Percentiles rank a stretch among this genome's conserved stretches.
Conservation (phyloP, 2,888 invertebrate species). For the Tethea ocularis region DNA sequence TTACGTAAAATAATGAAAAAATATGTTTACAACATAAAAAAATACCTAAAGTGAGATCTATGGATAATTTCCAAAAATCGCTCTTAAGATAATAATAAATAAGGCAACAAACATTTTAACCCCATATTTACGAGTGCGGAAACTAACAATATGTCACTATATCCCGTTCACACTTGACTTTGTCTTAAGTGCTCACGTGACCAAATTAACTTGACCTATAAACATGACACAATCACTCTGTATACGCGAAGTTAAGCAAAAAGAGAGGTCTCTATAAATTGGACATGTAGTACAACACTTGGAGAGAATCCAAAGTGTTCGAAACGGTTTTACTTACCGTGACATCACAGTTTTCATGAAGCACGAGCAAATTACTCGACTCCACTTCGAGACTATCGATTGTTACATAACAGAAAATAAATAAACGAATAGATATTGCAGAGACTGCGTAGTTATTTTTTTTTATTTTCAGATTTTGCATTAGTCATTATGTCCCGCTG, state of each 20-base stretch:
- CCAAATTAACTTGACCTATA: slow-evolving; percentile 42
- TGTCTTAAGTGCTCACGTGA: slow-evolving; percentile 31
- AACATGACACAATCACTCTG: slow-evolving; percentile 16
- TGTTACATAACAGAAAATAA: background rate
- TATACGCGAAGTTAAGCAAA: slow-evolving; percentile 32
- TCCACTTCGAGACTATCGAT: background rate
- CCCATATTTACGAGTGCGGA: slow-evolving; percentile 56
- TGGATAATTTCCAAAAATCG: background rate
- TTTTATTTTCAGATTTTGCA: too few species aligned
- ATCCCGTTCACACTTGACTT: slow-evolving; percentile 44
- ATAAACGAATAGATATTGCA: too few species aligned
- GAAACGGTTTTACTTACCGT: slow-evolving; percentile 58
- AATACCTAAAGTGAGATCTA: background rate
- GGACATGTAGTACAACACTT: slow-evolving; percentile 50
- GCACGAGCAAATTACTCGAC: slow-evolving; percentile 23
- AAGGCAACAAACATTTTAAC: slow-evolving; percentile 41
- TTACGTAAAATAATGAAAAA: too few species aligned
- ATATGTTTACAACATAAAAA: too few species aligned
- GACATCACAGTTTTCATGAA: slow-evolving; percentile 61
- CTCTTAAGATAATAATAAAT: slow-evolving; percentile 20
- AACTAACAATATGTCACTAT: slow-evolving; percentile 56
- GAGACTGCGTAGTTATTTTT: too few species aligned
- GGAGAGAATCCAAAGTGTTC: slow-evolving; percentile 71
- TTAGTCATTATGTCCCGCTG: too few species aligned
- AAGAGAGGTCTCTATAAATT: slow-evolving; percentile 37